These are phyloP conservation scores for Pollimyrus isidori DNA, from an alignment of 2,113 vertebrate genomes.

Conservation along the genomic window DNA sequence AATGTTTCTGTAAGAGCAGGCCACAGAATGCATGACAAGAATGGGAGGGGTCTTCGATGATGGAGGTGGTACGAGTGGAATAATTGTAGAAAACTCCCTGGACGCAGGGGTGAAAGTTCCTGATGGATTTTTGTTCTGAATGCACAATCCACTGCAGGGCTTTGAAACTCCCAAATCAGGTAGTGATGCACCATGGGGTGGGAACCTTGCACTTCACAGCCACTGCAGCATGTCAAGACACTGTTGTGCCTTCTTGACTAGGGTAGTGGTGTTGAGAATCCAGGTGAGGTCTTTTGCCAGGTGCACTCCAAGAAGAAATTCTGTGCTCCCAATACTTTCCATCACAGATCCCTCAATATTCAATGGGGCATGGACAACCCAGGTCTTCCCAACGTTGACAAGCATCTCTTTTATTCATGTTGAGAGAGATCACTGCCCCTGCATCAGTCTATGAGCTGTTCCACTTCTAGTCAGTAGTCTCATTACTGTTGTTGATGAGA, in stretches of 20 bases:
- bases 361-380: background rate
- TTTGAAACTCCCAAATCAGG: background rate
- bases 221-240: too few relatives aligned
- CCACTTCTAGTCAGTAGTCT: background rate
- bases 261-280: background rate
- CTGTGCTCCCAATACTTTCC: too few relatives aligned
- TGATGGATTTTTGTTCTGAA: background rate
- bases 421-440: background rate
- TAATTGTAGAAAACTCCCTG: background rate
- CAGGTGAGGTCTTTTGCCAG: background rate
- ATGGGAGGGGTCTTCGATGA: background rate
- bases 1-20: background rate
- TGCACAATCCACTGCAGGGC: background rate
- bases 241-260: too few relatives aligned
- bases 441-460: background rate
- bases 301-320: too few relatives aligned
- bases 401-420: background rate
- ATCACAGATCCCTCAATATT: background rate
- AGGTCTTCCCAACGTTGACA: background rate
- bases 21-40: background rate
- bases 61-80: background rate
- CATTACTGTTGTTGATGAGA: background rate
- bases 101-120: background rate
- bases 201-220: too few relatives aligned
- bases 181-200: background rate